Evolutionary conservation across 2,888 invertebrate genomes (phyloP).

Genomic region (Xestia rhomboidea): DNA sequence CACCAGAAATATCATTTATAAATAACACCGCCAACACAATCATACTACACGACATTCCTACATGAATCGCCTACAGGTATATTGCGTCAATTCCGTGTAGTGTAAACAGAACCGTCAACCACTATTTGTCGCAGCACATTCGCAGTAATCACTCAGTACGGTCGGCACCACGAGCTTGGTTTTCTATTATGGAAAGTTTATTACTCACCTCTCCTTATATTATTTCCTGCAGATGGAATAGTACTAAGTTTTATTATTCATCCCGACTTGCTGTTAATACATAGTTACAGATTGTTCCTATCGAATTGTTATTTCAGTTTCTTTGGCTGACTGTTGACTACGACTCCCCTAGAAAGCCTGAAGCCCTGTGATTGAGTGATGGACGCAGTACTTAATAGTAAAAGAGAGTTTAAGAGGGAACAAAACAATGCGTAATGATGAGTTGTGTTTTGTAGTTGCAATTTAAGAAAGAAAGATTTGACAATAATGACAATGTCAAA

Average conservation of each 20-base stretch:
- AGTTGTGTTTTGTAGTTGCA: not conserved
- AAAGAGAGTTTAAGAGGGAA: not conserved
- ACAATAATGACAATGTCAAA: too few relatives aligned
- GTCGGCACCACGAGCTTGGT: not conserved
- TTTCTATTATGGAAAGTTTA: not conserved
- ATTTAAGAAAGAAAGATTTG: not conserved
- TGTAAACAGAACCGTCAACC: conserved; percentile 41
- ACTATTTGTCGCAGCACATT: not conserved
- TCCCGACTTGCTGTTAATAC: conserved; percentile 1
- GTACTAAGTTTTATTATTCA: conserved; percentile 1
- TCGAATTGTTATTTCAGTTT: conserved; percentile 50
- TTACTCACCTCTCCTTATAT: conserved; percentile 21
- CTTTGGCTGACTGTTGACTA: conserved; percentile 46
- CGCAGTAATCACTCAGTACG: not conserved
- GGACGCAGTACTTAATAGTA: not conserved
- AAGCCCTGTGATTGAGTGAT: not conserved
- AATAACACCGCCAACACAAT: conserved; percentile 61
- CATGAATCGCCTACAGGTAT: conserved; percentile 38
- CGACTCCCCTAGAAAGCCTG: not conserved
- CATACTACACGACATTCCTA: conserved; percentile 42
- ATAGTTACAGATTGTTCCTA: not conserved
- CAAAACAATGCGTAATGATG: not conserved
- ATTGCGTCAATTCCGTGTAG: conserved; percentile 26
- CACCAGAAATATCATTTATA: conserved; percentile 65
- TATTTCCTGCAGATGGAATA: conserved; percentile 19